Percentiles rank a stretch among this genome's conserved stretches.
These are phyloP conservation scores for Drosophila lutescens DNA, from an alignment of 2,888 invertebrate genomes.

Conservation along the genomic window DNA sequence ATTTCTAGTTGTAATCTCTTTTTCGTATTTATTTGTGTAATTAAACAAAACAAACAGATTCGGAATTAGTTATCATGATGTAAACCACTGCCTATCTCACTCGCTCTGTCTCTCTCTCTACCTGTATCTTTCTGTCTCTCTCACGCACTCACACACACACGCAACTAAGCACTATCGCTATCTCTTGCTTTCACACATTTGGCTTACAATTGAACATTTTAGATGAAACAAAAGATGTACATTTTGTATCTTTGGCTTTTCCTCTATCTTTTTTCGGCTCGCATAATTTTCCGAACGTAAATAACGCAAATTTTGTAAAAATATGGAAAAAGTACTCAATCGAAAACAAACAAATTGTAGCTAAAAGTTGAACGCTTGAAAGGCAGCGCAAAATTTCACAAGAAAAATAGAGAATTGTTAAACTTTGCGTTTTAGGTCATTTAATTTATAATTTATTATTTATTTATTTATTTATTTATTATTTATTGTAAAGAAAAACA, in stretches of 20 bases:
- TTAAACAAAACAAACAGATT: constrained; percentile 47
- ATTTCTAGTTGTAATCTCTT: constrained; percentile 72
- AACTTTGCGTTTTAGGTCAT: constrained; percentile 75
- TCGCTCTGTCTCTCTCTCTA: constrained; percentile 38
- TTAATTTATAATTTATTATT: constrained; percentile 76
- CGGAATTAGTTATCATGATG: constrained; percentile 64
- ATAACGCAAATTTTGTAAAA: constrained; percentile 70
- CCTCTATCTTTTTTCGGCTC: constrained; percentile 56
- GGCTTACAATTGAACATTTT: constrained; percentile 71
- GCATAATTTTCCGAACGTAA: constrained; percentile 73
- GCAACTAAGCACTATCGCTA: constrained; percentile 47
- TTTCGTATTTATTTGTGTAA: constrained; percentile 57
- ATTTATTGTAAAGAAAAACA: constrained; percentile 72
- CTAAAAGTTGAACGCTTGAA: constrained; percentile 80
- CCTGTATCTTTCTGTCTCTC: constrained; percentile 56
- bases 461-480: constrained; percentile 78
- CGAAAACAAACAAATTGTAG: constrained; percentile 65
- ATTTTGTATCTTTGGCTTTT: constrained; percentile 24
- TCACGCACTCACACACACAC: constrained; percentile 31
- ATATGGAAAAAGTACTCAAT: constrained; percentile 5
- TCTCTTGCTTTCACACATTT: constrained; percentile 72
- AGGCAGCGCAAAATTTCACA: constrained; percentile 65
- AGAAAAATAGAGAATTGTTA: constrained; percentile 54
- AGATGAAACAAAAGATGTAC: constrained; percentile 17
- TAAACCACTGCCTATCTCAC: constrained; percentile 32